These are phyloP conservation scores for Acleris literana DNA, from an alignment of 2,888 invertebrate species.

Conservation along the genomic window DNA sequence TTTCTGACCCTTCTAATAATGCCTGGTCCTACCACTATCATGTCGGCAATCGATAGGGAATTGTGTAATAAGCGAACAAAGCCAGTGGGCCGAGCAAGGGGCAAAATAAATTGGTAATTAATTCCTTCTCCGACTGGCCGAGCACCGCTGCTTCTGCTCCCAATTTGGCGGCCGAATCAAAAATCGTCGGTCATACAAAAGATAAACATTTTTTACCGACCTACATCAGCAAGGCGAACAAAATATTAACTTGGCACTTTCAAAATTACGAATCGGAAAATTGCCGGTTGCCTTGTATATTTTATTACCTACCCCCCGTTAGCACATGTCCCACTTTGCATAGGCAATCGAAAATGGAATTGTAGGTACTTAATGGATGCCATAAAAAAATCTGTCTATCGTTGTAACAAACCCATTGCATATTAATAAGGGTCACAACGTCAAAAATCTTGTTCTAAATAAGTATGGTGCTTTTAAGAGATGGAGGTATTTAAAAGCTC, in stretches of 20 bases:
- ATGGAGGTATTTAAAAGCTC: conserved; percentile 21
- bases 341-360: background rate
- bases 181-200: background rate
- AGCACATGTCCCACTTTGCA: too few relatives aligned
- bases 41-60: conserved; percentile 17
- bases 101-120: conserved; percentile 35
- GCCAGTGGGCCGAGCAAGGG: conserved; percentile 18
- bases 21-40: conserved; percentile 7
- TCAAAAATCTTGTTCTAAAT: conserved; percentile 6
- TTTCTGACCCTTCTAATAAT: conserved; percentile 4
- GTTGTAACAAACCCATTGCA: background rate
- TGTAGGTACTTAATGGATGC: background rate
- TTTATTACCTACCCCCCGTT: too few relatives aligned
- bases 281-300: too few relatives aligned
- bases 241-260: too few relatives aligned
- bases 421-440: conserved; percentile 6
- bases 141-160: conserved; percentile 8
- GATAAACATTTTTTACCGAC: too few relatives aligned
- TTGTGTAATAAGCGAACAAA: conserved; percentile 25
- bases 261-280: too few relatives aligned
- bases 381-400: background rate
- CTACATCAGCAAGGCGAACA: too few relatives aligned
- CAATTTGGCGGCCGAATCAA: conserved; percentile 3
- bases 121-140: conserved; percentile 16
- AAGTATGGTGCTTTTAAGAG: conserved; percentile 22